Percentiles rank a stretch among this genome's conserved stretches.
Evolutionary conservation across 1,140 invertebrate genomes (phyloP).

Genomic region (Papilio polytes): DNA sequence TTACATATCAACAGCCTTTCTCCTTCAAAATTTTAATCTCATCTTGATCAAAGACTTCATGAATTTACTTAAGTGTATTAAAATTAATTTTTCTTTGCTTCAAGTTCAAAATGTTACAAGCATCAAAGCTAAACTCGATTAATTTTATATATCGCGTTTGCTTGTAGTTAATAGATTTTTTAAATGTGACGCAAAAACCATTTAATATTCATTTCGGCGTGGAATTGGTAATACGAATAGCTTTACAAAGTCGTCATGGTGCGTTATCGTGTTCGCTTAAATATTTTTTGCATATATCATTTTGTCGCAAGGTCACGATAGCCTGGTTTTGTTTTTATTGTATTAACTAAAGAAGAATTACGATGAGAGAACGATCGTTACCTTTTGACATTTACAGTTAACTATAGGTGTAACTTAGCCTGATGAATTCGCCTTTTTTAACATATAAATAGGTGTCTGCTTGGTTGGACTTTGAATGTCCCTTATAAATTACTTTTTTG

Average conservation of each 20-base stretch:
- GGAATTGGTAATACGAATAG: slow-evolving; percentile 64
- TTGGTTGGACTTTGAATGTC: not conserved
- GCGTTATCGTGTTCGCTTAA: slow-evolving; percentile 47
- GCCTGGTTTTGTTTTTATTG: not conserved
- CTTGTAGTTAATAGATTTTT: slow-evolving; percentile 39
- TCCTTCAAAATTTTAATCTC: not conserved
- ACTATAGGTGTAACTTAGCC: too few species aligned
- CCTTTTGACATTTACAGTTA: too few species aligned
- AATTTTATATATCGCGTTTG: not conserved
- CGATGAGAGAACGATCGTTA: too few species aligned
- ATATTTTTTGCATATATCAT: slow-evolving; percentile 44
- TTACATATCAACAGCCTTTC: not conserved
- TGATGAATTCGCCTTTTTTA: too few species aligned
- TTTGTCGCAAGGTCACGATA: not conserved
- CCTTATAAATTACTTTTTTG: not conserved
- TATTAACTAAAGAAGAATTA: not conserved
- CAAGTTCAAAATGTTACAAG: slow-evolving; percentile 9
- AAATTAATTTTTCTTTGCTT: not conserved
- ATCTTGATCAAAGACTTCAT: not conserved
- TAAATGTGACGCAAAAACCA: slow-evolving; percentile 47
- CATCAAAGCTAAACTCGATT: slow-evolving; percentile 16
- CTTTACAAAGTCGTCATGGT: slow-evolving; percentile 58
- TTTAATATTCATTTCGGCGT: slow-evolving; percentile 50
- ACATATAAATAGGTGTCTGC: too few species aligned
- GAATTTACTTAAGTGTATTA: not conserved